Conservation (phyloP, 2,888 invertebrate species). For the Sinhomidia bicolor region DNA sequence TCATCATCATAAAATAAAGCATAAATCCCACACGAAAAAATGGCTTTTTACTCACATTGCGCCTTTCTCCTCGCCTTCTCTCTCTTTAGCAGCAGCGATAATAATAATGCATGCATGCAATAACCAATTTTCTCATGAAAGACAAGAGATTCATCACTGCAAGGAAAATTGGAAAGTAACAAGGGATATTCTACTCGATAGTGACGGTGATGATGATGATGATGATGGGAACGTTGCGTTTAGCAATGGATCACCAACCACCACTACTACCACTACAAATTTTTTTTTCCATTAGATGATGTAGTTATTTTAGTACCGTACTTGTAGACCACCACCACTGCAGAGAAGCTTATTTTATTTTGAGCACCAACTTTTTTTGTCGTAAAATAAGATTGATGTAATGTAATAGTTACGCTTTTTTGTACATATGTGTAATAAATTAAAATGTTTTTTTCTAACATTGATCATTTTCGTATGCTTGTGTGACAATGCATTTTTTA, state of each 20-base stretch:
- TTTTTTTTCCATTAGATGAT: no score
- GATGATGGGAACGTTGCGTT: not conserved
- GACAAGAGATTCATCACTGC: slow-evolving; percentile 55
- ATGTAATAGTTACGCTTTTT: slow-evolving; percentile 13
- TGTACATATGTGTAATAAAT: not conserved
- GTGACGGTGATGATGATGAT: no score
- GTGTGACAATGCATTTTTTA: slow-evolving; percentile 12
- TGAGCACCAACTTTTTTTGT: not conserved
- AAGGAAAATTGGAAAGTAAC: slow-evolving; percentile 48
- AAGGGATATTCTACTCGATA: not conserved
- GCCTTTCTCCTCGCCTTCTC: not conserved
- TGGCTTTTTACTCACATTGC: slow-evolving; percentile 17
- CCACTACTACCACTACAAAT: no score
- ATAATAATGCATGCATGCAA: slow-evolving; percentile 44
- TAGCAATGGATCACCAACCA: not conserved
- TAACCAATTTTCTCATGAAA: slow-evolving; percentile 57
- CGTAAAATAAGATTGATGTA: slow-evolving; percentile 38
- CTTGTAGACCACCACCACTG: no score
- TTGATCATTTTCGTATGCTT: not conserved
- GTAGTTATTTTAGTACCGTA: no score
- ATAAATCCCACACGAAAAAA: slow-evolving; percentile 58
- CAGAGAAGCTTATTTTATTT: not conserved
- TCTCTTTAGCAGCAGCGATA: not conserved
- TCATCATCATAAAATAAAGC: slow-evolving; percentile 57
- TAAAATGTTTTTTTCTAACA: not conserved